These are phyloP conservation scores for Cryptoprocta ferox DNA, from an alignment of 2,797 vertebrate genomes.

Conservation along the genomic window DNA sequence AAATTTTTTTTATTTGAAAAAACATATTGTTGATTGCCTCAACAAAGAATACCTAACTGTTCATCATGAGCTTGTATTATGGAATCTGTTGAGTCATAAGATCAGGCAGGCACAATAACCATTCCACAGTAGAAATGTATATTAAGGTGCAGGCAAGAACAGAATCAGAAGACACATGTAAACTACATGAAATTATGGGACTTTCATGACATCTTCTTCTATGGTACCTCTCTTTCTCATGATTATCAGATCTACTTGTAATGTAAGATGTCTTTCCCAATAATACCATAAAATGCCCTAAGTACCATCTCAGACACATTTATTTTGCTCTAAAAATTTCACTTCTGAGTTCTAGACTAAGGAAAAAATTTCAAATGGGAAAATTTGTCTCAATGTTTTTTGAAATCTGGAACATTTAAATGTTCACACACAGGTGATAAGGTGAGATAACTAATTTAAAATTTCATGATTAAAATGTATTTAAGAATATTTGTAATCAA, in stretches of 20 bases:
- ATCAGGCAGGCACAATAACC: background rate
- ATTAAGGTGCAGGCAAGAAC: background rate
- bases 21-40: background rate
- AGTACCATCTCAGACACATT: background rate
- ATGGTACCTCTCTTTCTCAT: background rate
- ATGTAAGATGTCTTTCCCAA: background rate
- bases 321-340: background rate
- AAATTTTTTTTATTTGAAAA: background rate
- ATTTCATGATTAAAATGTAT: background rate
- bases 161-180: background rate
- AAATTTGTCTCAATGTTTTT: background rate
- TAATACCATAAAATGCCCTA: background rate
- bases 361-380: background rate
- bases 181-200: background rate
- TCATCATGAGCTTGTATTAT: background rate
- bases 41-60: background rate
- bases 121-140: background rate
- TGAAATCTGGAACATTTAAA: background rate
- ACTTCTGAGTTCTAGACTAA: background rate
- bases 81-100: background rate
- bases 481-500: background rate
- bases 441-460: background rate
- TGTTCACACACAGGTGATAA: background rate
- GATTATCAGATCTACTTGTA: background rate
- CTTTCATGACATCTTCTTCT: background rate